A percentile compares a stretch with the other conserved stretches of the same genome.
Evolutionary conservation across 2,888 invertebrate genomes (phyloP).

Genomic region (Lucinisca nassula): DNA sequence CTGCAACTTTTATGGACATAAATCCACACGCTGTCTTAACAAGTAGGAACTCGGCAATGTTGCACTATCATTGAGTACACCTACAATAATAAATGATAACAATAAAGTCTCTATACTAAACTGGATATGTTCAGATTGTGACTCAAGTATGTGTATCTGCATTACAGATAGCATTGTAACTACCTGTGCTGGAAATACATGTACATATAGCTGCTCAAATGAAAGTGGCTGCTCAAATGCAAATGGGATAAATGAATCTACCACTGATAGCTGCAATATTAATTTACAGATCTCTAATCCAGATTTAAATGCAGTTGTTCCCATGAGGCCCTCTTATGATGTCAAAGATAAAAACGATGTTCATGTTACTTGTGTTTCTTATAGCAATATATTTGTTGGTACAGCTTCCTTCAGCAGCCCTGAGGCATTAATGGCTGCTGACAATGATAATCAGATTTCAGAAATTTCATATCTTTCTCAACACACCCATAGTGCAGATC

Average conservation of each 20-base stretch:
- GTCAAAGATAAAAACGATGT: not conserved
- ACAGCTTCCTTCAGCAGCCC: too few relatives aligned
- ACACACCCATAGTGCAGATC: too few relatives aligned
- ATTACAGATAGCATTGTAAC: too few relatives aligned
- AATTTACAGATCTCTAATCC: not conserved
- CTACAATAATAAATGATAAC: not conserved
- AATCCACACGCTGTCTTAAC: not conserved
- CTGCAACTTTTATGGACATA: not conserved
- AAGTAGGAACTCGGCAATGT: not conserved
- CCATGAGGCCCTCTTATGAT: not conserved
- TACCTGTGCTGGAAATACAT: too few relatives aligned
- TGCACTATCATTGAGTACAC: too few relatives aligned
- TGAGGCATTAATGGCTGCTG: too few relatives aligned
- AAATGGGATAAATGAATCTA: not conserved
- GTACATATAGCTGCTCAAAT: not conserved
- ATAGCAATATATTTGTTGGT: too few relatives aligned
- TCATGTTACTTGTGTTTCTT: not conserved
- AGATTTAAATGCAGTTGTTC: not conserved
- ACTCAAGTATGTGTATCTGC: not conserved
- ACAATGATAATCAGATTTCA: too few relatives aligned
- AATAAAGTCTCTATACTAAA: not conserved
- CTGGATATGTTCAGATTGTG: not conserved
- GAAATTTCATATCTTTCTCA: too few relatives aligned
- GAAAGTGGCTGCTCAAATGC: not conserved
- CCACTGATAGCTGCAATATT: not conserved